Percentiles rank a stretch among this genome's conserved stretches.
Conservation (phyloP, 2,113 vertebrate genomes). For the Meriones unguiculatus region DNA sequence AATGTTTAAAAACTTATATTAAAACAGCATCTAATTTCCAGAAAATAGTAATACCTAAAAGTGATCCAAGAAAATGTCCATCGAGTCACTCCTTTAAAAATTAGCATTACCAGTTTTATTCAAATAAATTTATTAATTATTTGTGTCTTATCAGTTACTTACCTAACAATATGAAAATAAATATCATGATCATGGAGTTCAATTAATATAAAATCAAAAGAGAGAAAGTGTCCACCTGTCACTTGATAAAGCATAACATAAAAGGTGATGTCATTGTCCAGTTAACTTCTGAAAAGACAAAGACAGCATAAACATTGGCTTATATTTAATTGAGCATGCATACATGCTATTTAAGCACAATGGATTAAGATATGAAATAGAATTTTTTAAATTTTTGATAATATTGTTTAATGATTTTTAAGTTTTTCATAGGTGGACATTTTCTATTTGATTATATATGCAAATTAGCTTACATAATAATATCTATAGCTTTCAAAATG, state of each 20-base stretch:
- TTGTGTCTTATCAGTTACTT: not conserved
- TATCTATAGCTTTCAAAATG: constrained; percentile 51
- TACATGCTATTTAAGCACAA: not conserved
- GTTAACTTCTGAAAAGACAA: not conserved
- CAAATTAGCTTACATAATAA: not conserved
- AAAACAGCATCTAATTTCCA: not conserved
- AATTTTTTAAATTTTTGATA: not conserved
- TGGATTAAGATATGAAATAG: not conserved
- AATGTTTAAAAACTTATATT: not conserved
- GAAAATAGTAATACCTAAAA: not conserved
- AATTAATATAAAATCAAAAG: not conserved
- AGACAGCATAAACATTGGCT: not conserved
- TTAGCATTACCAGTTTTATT: not conserved
- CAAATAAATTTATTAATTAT: not conserved
- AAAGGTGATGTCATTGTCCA: not conserved
- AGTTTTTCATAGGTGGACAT: not conserved
- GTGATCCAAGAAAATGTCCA: not conserved
- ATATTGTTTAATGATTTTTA: not conserved
- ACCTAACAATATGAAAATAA: not conserved
- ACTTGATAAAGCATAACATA: not conserved
- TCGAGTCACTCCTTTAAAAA: not conserved
- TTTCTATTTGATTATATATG: not conserved
- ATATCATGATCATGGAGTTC: not conserved
- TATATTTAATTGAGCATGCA: not conserved
- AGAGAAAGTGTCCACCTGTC: not conserved